These are phyloP conservation scores for Eubasilissa splendida DNA, from an alignment of 2,888 invertebrate genomes.

Conservation along the genomic window DNA sequence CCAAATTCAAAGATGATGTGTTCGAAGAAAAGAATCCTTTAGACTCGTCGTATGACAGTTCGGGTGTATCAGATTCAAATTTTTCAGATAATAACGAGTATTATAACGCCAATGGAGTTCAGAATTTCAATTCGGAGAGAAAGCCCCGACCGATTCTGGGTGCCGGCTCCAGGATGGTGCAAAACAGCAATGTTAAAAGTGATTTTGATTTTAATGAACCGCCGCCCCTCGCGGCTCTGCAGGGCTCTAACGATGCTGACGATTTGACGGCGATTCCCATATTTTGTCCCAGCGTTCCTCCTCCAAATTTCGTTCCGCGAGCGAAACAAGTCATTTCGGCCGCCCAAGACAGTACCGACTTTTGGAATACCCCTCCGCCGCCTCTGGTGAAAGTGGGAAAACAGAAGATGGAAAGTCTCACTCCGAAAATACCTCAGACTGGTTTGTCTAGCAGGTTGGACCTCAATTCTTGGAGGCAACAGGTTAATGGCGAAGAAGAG, in stretches of 20 bases:
- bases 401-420: not conserved
- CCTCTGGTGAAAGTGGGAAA: not conserved
- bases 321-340: slow-evolving; percentile 39
- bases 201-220: slow-evolving; percentile 51
- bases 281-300: slow-evolving; percentile 54
- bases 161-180: slow-evolving; percentile 50
- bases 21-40: slow-evolving; percentile 49
- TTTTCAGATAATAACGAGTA: slow-evolving; percentile 47
- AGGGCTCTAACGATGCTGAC: slow-evolving; percentile 25
- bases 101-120: not conserved
- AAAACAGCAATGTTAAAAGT: slow-evolving; percentile 26
- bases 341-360: slow-evolving; percentile 50
- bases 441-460: slow-evolving; percentile 47
- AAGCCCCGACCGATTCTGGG: slow-evolving; percentile 57
- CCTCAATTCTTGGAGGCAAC: slow-evolving; percentile 56
- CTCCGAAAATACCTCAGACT: slow-evolving; percentile 10
- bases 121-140: slow-evolving; percentile 40
- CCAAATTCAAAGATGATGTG: slow-evolving; percentile 46
- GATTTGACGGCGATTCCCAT: slow-evolving; percentile 45
- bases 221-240: slow-evolving; percentile 14
- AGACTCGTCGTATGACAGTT: slow-evolving; percentile 47
- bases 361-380: slow-evolving; percentile 57
- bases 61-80: slow-evolving; percentile 48
- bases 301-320: slow-evolving; percentile 53
- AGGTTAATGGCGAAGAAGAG: slow-evolving; percentile 33